Evolutionary conservation across 2,797 vertebrate genomes (phyloP).

Genomic region (Lagorchestes hirsutus): DNA sequence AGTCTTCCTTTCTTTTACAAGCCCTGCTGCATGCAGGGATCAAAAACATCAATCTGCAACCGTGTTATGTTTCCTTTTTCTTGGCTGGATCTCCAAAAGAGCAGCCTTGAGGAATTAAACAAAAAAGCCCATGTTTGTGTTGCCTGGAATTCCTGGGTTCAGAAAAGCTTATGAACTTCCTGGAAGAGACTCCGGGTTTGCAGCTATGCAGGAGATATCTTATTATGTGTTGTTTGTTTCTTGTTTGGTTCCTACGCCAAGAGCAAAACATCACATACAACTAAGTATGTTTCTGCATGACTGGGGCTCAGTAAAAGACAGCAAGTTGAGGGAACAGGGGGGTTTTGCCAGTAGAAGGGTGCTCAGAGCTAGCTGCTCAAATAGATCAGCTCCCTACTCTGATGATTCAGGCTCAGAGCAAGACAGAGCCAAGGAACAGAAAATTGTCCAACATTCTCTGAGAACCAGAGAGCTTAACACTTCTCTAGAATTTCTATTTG

Average conservation of each 20-base stretch:
- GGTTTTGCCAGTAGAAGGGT: not conserved
- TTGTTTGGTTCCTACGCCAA: not conserved
- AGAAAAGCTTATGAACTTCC: not conserved
- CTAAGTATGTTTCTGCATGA: not conserved
- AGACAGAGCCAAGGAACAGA: not conserved
- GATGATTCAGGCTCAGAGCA: not conserved
- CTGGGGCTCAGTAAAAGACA: not conserved
- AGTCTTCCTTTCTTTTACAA: not conserved
- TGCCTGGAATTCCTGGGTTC: not conserved
- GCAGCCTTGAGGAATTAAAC: not conserved
- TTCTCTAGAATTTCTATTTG: not conserved
- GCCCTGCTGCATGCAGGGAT: not conserved
- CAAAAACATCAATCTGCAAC: not conserved
- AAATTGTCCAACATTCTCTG: not conserved
- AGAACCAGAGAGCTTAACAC: not conserved
- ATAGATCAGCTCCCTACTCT: not conserved
- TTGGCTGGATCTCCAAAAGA: not conserved
- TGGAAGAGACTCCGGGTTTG: not conserved
- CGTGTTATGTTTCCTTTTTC: not conserved
- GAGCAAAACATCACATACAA: not conserved
- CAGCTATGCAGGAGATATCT: not conserved
- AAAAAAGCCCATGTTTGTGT: not conserved
- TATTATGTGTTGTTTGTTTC: not conserved
- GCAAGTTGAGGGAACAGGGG: not conserved
- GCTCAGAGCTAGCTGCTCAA: not conserved